phyloP scores from a whole-genome alignment of 2,888 invertebrate genomes.

The Macroteleia sp. region DNA sequence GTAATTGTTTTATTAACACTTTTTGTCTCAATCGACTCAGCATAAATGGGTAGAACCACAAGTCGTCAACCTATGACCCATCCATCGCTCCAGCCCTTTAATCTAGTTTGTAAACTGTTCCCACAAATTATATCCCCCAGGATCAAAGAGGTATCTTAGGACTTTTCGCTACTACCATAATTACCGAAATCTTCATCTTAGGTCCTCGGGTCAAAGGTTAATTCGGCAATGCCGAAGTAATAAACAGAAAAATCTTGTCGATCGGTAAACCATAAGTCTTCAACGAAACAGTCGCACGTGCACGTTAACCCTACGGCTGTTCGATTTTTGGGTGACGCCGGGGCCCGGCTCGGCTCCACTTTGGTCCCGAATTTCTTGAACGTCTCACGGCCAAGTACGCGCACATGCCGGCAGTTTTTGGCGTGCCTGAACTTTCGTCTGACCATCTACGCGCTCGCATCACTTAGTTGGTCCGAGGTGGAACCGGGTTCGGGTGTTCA shows the following conservation, averaged over 20 bases:
- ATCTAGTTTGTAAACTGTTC: not conserved
- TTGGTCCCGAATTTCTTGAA: not conserved
- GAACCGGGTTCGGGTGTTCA: conserved; percentile 8
- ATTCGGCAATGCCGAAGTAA: not conserved
- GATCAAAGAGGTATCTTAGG: too few species aligned
- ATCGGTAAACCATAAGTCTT: not conserved
- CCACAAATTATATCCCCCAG: too few species aligned
- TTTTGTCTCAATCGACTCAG: too few species aligned
- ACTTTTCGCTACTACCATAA: conserved; percentile 4
- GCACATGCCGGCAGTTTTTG: conserved; percentile 57
- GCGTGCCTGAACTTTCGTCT: conserved; percentile 43
- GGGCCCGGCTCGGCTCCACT: not conserved
- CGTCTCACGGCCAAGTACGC: conserved; percentile 24
- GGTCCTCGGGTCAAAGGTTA: not conserved
- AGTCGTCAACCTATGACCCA: not conserved
- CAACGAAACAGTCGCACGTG: not conserved
- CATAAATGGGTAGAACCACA: not conserved
- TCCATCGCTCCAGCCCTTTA: not conserved
- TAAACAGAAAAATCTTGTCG: too few species aligned
- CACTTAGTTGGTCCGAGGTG: conserved; percentile 41
- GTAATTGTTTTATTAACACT: too few species aligned
- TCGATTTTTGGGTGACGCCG: not conserved
- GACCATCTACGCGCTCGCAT: conserved; percentile 52
- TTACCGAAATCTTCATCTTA: conserved; percentile 28
- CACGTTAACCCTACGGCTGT: too few species aligned